Conservation (phyloP, 2,888 invertebrate species). For the Pollenia angustigena region DNA sequence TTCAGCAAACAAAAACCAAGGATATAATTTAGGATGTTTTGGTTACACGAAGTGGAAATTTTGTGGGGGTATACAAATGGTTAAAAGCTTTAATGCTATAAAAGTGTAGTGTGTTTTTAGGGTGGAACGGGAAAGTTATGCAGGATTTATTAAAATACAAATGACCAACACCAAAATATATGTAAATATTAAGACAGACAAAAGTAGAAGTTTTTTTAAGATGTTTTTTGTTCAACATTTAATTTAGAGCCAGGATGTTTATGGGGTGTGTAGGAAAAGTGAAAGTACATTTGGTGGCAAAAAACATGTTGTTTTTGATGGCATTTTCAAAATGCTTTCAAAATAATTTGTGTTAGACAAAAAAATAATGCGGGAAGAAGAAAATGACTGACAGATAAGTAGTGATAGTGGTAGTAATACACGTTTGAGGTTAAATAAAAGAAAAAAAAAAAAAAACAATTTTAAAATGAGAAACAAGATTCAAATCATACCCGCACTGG, state of each 20-base stretch:
- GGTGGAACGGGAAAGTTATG: not conserved
- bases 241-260: not conserved
- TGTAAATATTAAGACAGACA: slow-evolving; percentile 2
- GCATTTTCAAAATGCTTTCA: slow-evolving; percentile 31
- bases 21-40: slow-evolving; percentile 25
- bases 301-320: slow-evolving; percentile 9
- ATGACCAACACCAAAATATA: slow-evolving; percentile 38
- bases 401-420: slow-evolving; percentile 2
- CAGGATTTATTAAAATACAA: slow-evolving; percentile 13
- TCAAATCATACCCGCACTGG: slow-evolving; percentile 56
- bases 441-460: not conserved
- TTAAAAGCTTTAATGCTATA: not conserved
- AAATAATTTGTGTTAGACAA: slow-evolving; percentile 43
- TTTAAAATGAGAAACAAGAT: not conserved
- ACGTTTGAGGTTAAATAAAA: slow-evolving; percentile 18
- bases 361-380: not conserved
- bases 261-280: not conserved
- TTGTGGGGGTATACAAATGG: not conserved
- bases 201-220: not conserved
- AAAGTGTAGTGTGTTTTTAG: not conserved
- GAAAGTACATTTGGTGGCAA: slow-evolving; percentile 19
- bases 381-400: not conserved
- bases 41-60: not conserved
- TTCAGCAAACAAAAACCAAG: slow-evolving; percentile 32
- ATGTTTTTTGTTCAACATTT: too few species aligned